Conservation (phyloP, 2,888 invertebrate genomes). For the Corbicula japonica region DNA sequence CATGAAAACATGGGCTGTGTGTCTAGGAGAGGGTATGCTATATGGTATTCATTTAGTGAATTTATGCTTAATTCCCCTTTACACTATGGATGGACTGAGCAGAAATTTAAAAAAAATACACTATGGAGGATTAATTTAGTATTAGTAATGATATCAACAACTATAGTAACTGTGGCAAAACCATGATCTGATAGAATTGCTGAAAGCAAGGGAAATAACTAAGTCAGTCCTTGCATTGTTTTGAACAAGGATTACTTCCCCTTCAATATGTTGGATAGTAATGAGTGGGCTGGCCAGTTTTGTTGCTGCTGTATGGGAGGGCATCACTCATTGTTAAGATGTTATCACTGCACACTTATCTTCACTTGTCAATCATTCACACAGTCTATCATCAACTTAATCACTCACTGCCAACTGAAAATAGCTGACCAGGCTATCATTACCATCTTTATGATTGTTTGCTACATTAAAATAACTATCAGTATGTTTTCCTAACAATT, state of each 20-base stretch:
- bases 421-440: conserved; percentile 3
- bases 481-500: no score
- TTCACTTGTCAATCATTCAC: conserved; percentile 17
- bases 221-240: no score
- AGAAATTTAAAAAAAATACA: no score
- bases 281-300: not conserved
- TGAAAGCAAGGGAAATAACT: not conserved
- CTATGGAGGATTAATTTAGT: no score
- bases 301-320: conserved; percentile 14
- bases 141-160: no score
- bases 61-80: no score
- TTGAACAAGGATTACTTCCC: conserved; percentile 18
- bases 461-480: not conserved
- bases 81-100: no score
- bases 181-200: no score
- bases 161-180: no score
- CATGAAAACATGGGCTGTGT: no score
- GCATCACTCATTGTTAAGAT: not conserved
- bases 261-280: not conserved
- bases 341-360: conserved; percentile 10
- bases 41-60: no score
- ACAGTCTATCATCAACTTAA: conserved; percentile 7
- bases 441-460: conserved; percentile 13
- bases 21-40: no score
- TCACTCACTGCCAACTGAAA: conserved; percentile 2